Base-by-base conservation (phyloP, 2,113 vertebrate genomes). In the Poeciliopsis occidentalis region DNA sequence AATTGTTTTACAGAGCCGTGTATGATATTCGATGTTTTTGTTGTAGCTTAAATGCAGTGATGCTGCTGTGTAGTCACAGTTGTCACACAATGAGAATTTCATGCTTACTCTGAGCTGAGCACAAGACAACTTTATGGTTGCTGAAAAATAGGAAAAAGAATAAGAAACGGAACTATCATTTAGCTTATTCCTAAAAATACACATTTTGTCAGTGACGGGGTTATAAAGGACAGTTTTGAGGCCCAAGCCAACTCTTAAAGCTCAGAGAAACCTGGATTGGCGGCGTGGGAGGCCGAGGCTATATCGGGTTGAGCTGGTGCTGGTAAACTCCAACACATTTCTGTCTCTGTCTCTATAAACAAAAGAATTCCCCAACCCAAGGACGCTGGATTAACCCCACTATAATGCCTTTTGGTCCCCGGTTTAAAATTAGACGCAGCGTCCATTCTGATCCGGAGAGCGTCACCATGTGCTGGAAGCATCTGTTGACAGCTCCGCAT, bases 401-500 rank as follows among this genome's bases (percentile, higher is more conserved):
- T 90, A 82, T 90, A 92, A 94, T 92, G 94, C 93, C 93, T 93
- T 92, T 93, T 80, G 80, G 89, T 94, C 92, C 90, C 69, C 69
- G 4, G 83, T 95, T 94, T 99, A 99, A 96, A 97, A 95, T 97
- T 99, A 99, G 97, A 90, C 24, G 32, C 82, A 88, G 88, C 91
- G 92, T 95, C 95, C 95, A 95, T 95, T 96, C 95, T 96, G 94
- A 95, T 95, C 93, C 95, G 83, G 88, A 93, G 92, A 93, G 96
- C 92, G 95, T 98, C 97, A 97, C 95, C 94, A 87, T 94, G 95
- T 94, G 96, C 95, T 94, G 91, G 94, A 83, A 95, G 95, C 96
- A 97, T 97, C 97, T 97, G 97, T 97, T 97, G 97, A 98, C 97
- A 98, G 96, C 91, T 94, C 84, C 84, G 93, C 97, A 98, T 98